Percentiles rank a stretch among this genome's conserved stretches.
Conservation (phyloP, 2,888 invertebrate species). For the Halocaridina rubra region DNA sequence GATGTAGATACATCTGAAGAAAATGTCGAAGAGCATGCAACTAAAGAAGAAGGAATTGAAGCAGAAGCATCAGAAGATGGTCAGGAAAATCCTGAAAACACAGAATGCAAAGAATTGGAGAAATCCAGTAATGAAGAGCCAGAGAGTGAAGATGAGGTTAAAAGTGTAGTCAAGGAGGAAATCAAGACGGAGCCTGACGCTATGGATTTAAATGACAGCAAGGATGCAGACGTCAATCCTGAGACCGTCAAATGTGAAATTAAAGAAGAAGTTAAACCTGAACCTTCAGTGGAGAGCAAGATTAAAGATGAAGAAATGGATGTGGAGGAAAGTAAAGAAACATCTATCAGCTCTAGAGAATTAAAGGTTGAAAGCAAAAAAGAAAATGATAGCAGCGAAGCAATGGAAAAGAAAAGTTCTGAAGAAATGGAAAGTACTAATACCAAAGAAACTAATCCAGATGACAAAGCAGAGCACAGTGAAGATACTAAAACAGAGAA, state of each 20-base stretch:
- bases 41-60: slow-evolving; percentile 36
- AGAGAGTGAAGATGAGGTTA: slow-evolving; percentile 65
- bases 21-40: neutral
- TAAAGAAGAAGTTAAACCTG: neutral
- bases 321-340: slow-evolving; percentile 67
- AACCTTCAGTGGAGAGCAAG: slow-evolving; percentile 66
- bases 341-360: slow-evolving; percentile 67
- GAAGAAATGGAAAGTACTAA: no score
- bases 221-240: slow-evolving; percentile 67
- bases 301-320: neutral
- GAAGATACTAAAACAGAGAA: slow-evolving; percentile 74
- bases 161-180: neutral
- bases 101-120: neutral
- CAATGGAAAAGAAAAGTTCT: neutral
- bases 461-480: slow-evolving; percentile 69
- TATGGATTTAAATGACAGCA: neutral
- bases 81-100: no score
- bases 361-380: neutral
- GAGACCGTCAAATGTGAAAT: neutral
- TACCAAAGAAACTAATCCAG: slow-evolving; percentile 45
- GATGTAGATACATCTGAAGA: neutral
- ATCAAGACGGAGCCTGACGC: slow-evolving; percentile 66
- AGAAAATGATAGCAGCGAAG: neutral
- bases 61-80: no score
- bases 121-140: slow-evolving; percentile 19